Base-by-base conservation (phyloP, 1,140 invertebrate genomes). In the Drosophila watanabei region DNA sequence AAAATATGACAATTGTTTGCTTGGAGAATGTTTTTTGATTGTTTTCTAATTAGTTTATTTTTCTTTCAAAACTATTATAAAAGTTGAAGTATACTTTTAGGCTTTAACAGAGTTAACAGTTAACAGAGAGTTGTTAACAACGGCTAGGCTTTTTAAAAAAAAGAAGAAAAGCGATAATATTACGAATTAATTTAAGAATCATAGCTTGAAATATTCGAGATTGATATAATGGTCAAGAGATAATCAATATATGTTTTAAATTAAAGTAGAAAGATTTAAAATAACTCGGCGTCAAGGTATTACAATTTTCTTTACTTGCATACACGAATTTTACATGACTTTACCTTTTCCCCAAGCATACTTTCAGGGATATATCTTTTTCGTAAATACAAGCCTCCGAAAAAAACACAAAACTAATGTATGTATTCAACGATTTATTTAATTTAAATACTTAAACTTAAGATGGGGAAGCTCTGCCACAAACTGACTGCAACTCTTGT, bases 401-500 rank as follows among this genome's bases (percentile, higher is more conserved):
- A 13, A 28, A 66, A 46, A 64, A 5, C 8, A 13, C 14, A 4
- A 0, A 18, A 9, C 3, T n/a, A 0, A 11, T 64, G 35, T 79
- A 63, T 60, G 35, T 79, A 63, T 60, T 85, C 75, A 90, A 89
- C 80, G 80, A 69, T 82, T 88, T 89, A 88, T 90, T 89, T 79
- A 81, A 78, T 84, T 88, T 89, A 89, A 90, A 90, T 89, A 89
- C 85, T 90, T 90, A 89, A 66, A 51, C 37, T 37, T 82, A 76
- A 60, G 49, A 79, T 68, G 83, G 82, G 41, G n/a, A 45, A 71
- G 32, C 51, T 73, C 11, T 51, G 49, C 32, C 35, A 35, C 51
- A 20, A 48, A 24, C 37, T 39, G 63, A 46, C 32, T 58, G 69
- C 43, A 70, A n/a, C 39, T 48, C 35, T 69, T 41, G 64, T 51